Percentiles rank a stretch among this genome's conserved stretches.
Conservation (phyloP, 2,888 invertebrate genomes). For the Chalcis sispes region DNA sequence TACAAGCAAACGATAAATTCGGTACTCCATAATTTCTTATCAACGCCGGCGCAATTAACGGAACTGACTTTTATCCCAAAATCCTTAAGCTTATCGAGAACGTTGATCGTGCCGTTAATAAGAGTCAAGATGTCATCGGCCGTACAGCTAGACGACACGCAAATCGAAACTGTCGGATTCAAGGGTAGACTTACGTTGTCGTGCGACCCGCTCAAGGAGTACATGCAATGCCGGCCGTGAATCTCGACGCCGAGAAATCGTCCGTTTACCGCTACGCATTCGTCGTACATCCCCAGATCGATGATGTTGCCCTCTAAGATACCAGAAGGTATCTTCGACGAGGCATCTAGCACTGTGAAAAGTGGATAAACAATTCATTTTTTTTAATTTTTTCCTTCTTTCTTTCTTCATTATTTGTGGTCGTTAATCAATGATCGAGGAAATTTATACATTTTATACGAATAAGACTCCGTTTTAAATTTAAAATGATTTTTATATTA, state of each 20-base stretch:
- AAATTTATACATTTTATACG: too few relatives aligned
- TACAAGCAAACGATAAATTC: slow-evolving; percentile 59
- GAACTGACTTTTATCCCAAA: neutral
- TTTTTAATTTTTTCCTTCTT: too few relatives aligned
- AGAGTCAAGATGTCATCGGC: slow-evolving; percentile 65
- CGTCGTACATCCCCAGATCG: slow-evolving; percentile 76
- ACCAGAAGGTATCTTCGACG: slow-evolving; percentile 76
- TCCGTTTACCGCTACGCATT: slow-evolving; percentile 70
- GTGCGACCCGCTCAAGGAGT: slow-evolving; percentile 63
- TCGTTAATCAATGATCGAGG: too few relatives aligned
- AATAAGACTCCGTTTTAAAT: too few relatives aligned
- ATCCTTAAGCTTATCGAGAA: neutral
- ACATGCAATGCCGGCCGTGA: slow-evolving; percentile 75
- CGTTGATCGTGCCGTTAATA: slow-evolving; percentile 42
- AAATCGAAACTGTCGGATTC: slow-evolving; percentile 72
- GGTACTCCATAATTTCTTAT: slow-evolving; percentile 56
- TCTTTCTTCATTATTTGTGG: too few relatives aligned
- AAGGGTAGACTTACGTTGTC: slow-evolving; percentile 62
- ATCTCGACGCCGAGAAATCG: slow-evolving; percentile 65
- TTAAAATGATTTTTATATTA: too few relatives aligned
- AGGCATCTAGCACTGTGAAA: slow-evolving; percentile 77
- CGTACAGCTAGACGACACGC: slow-evolving; percentile 75
- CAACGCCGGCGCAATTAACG: slow-evolving; percentile 52
- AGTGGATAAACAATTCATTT: too few relatives aligned
- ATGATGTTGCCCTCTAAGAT: slow-evolving; percentile 75